Conservation (phyloP, 64 coral and sea anemone species). For the Catalaphyllia jardinei region DNA sequence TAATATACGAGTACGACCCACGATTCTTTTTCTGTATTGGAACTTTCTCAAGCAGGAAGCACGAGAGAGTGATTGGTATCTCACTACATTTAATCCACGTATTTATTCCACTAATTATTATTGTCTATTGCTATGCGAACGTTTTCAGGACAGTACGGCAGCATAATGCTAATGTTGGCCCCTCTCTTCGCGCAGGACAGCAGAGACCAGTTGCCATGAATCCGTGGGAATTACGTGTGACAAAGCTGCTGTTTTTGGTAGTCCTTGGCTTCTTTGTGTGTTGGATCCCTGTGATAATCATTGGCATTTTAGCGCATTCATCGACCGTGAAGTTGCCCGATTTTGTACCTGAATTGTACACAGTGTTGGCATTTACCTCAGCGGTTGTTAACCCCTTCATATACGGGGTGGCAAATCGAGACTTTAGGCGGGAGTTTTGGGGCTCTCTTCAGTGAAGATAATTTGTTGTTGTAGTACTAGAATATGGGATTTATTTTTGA, state of each 20-base stretch:
- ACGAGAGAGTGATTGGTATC: not conserved
- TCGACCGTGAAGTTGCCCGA: slow-evolving; percentile 8
- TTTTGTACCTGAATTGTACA: not conserved
- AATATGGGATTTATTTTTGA: too few relatives aligned
- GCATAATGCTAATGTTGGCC: not conserved
- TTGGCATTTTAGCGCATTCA: slow-evolving; percentile 6
- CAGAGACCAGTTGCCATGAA: not conserved
- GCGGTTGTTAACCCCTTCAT: slow-evolving; percentile 17
- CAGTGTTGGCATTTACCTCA: slow-evolving; percentile 9
- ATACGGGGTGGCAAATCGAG: slow-evolving; percentile 30
- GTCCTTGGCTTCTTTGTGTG: slow-evolving; percentile 10
- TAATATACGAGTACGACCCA: slow-evolving; percentile 4
- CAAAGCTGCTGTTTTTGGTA: slow-evolving; percentile 4
- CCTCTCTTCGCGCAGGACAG: not conserved
- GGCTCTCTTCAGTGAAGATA: not conserved
- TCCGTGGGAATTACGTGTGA: slow-evolving; percentile 22
- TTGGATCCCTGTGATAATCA: slow-evolving; percentile 26
- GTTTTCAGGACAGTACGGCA: not conserved
- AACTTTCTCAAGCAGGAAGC: not conserved
- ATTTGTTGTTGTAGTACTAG: not conserved
- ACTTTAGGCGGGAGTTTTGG: slow-evolving; percentile 5
- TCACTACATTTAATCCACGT: not conserved
- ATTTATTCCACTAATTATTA: not conserved
- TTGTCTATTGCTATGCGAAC: not conserved
- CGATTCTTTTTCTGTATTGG: slow-evolving; percentile 8